Conservation (phyloP, 1,140 invertebrate genomes). For the Hylyphantes graminicola region DNA sequence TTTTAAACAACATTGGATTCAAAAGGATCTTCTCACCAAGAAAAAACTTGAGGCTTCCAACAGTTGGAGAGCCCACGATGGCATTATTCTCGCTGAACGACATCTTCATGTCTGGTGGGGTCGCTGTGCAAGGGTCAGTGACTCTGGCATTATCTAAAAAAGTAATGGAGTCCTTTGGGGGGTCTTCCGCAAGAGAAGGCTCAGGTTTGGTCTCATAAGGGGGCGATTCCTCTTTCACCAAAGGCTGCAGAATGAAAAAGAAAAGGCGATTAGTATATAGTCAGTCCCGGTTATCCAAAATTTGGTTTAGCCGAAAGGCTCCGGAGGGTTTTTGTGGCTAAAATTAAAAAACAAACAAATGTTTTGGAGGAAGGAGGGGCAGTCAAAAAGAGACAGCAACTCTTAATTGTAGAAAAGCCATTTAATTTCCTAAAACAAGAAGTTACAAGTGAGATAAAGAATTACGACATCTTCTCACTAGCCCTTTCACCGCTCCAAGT, state of each 20-base stretch:
- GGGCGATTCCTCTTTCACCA: slow-evolving; percentile 15
- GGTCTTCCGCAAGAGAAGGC: slow-evolving; percentile 11
- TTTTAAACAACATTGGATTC: no score
- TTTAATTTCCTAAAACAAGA: no score
- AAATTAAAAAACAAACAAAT: background rate
- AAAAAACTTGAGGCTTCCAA: slow-evolving; percentile 58
- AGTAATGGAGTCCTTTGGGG: slow-evolving; percentile 34
- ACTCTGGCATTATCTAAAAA: slow-evolving; percentile 58
- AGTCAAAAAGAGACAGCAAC: no score
- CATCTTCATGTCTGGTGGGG: slow-evolving; percentile 21
- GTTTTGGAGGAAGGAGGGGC: no score
- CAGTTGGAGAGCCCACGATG: slow-evolving; percentile 26
- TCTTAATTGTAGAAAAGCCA: no score
- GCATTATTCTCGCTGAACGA: slow-evolving; percentile 4
- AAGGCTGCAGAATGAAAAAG: background rate
- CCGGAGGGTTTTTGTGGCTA: background rate
- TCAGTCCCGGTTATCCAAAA: no score
- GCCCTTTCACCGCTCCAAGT: background rate
- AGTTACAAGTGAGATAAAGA: no score
- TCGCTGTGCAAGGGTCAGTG: slow-evolving; percentile 43
- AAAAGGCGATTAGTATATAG: background rate
- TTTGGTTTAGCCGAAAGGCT: background rate
- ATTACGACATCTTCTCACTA: background rate
- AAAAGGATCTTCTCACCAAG: slow-evolving; percentile 21
- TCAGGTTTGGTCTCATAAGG: background rate